Base-by-base conservation (phyloP, 37 sponge, comb jelly and placozoan genomes). In the Tethya wilhelma region DNA sequence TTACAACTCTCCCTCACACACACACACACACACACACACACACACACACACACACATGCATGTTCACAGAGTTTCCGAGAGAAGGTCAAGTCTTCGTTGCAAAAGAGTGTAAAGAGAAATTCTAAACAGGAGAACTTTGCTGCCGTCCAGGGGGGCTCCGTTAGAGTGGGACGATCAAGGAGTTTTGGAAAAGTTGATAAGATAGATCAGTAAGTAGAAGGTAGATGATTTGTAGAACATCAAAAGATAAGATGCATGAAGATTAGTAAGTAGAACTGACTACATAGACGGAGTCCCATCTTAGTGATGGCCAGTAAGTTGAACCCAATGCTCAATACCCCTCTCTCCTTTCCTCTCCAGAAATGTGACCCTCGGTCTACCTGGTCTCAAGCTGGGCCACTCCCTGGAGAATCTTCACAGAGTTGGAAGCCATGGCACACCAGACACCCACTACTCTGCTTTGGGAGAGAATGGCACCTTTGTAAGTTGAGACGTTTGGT, bases 391-490 rank as follows among this genome's bases (percentile, higher is more conserved):
- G 62, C 67, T 86, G 4, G 91, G 91, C 11, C 77, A 75, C 57
- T 91, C 91, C 4, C 44, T 91, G 76, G 91, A 91, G 14, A 91
- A 86, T 44, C 45, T 91, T 0, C 76, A 85, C 46, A 38, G 81
- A 12, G 78, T 87, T 14, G 60, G 88, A 5, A 79, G 79, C 23
- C 59, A 58, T 2, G 81, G 77, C n/a, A 74, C 67, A 17, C 33
- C 56, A 11, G 68, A 67, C 5, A 26, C 34, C 44, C 56, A 34
- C 34, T 59, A 40, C 20, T 17, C 60, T 45, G 19, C 44, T 12
- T 80, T 90, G 0, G 90, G 90, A 49, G 81, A 90, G 59, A 76
- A 79, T 31, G 78, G 84, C 22, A 90, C 90, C 28, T 74, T 44
- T 45, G 90, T 90, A 30, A 80, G 90, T n/a, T n/a, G n/a, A n/a